Conservation (phyloP, 2,797 vertebrate species). For the Argyrosomus regius region DNA sequence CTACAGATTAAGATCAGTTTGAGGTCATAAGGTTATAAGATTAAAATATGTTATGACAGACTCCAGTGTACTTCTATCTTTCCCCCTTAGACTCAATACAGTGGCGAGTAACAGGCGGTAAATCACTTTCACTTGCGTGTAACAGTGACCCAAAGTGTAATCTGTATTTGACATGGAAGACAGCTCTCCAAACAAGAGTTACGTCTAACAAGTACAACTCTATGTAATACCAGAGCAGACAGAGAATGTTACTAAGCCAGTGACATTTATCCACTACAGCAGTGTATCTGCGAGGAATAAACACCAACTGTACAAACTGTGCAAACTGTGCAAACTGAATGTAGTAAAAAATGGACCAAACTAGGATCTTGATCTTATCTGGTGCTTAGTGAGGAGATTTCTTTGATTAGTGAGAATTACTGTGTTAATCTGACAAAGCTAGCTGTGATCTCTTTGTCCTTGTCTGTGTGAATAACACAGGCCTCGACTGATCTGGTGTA, state of each 20-base stretch:
- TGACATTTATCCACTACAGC: too few species aligned
- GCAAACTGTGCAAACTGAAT: not conserved
- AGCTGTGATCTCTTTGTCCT: constrained; percentile 48
- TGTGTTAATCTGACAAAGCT: constrained; percentile 46
- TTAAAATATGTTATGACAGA: not conserved
- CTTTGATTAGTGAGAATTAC: constrained; percentile 34
- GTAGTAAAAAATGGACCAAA: not conserved
- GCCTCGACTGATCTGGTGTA: not conserved
- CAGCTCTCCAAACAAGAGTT: not conserved
- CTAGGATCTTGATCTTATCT: not conserved
- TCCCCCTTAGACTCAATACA: not conserved
- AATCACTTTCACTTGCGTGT: not conserved
- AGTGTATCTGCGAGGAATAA: not conserved
- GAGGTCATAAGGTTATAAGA: not conserved
- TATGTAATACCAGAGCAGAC: not conserved
- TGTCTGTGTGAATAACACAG: constrained; percentile 12
- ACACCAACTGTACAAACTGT: not conserved
- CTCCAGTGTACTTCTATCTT: not conserved
- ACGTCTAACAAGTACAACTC: too few species aligned
- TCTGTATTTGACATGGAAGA: too few species aligned
- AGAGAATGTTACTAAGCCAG: too few species aligned
- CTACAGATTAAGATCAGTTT: not conserved
- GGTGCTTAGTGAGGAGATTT: constrained; percentile 16
- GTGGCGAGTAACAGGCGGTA: not conserved
- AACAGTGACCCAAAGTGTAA: not conserved